A percentile compares a stretch with the other conserved stretches of the same genome.
These are phyloP conservation scores for Theristicus caerulescens DNA, from an alignment of 2,113 vertebrate species.

Conservation along the genomic window DNA sequence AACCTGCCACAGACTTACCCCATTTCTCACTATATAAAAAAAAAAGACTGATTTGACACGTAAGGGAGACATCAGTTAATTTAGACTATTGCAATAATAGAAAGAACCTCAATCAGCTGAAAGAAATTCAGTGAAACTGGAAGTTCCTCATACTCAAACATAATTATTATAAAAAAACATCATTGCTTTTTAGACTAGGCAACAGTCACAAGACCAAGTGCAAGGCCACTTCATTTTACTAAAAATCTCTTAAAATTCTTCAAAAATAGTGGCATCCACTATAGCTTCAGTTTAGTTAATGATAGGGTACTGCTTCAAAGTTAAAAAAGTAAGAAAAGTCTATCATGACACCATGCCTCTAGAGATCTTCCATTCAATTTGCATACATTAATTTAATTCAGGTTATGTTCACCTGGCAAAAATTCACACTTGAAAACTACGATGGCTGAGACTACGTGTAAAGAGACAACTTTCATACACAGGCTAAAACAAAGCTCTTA, in stretches of 20 bases:
- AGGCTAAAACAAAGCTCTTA: slow-evolving; percentile 22
- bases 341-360: neutral
- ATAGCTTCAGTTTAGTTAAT: neutral
- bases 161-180: neutral
- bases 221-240: neutral
- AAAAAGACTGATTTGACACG: neutral
- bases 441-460: neutral
- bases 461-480: neutral
- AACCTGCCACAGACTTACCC: neutral
- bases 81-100: neutral
- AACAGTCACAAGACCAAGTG: neutral
- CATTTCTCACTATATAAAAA: neutral
- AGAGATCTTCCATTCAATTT: neutral
- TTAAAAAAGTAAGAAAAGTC: neutral
- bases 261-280: neutral
- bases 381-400: neutral
- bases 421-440: neutral
- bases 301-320: neutral
- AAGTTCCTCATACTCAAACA: neutral
- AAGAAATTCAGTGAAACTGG: neutral
- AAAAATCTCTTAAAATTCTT: neutral
- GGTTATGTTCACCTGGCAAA: slow-evolving; percentile 3
- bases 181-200: neutral
- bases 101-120: neutral
- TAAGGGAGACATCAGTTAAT: neutral